Evolutionary conservation across 2,888 invertebrate species (phyloP).

Genomic region (Habrosyne pyritoides): DNA sequence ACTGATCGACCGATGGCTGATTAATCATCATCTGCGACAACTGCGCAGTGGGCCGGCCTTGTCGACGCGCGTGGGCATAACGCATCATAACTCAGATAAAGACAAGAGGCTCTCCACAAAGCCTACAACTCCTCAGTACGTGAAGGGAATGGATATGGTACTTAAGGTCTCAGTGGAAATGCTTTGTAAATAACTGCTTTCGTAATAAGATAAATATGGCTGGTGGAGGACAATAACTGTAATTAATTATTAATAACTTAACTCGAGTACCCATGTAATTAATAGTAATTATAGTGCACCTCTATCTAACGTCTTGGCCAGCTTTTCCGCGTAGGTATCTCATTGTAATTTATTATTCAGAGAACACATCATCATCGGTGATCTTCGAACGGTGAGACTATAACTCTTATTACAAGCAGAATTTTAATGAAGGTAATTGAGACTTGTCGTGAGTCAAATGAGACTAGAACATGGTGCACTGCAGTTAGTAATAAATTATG

Average conservation of each 20-base stretch:
- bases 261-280: constrained; percentile 31
- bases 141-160: constrained; percentile 22
- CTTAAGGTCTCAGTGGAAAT: constrained; percentile 12
- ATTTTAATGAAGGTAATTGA: constrained; percentile 41
- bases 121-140: constrained; percentile 31
- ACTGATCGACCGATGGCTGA: constrained; percentile 65
- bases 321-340: constrained; percentile 52
- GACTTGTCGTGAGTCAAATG: constrained; percentile 44
- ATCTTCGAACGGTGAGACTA: constrained; percentile 24
- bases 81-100: constrained; percentile 63
- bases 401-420: constrained; percentile 29
- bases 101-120: constrained; percentile 60
- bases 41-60: constrained; percentile 77
- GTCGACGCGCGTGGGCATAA: constrained; percentile 68
- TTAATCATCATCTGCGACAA: constrained; percentile 79
- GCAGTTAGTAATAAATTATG: constrained; percentile 56
- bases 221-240: constrained; percentile 25
- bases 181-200: background rate
- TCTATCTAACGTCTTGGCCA: background rate
- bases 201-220: background rate
- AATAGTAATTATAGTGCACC: constrained; percentile 12
- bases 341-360: constrained; percentile 29
- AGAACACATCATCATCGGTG: constrained; percentile 36
- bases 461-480: constrained; percentile 38
- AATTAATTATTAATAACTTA: constrained; percentile 33